A percentile compares a stretch with the other conserved stretches of the same genome.
Evolutionary conservation across 2,797 vertebrate genomes (phyloP).

Genomic region (Poeciliopsis turneri): DNA sequence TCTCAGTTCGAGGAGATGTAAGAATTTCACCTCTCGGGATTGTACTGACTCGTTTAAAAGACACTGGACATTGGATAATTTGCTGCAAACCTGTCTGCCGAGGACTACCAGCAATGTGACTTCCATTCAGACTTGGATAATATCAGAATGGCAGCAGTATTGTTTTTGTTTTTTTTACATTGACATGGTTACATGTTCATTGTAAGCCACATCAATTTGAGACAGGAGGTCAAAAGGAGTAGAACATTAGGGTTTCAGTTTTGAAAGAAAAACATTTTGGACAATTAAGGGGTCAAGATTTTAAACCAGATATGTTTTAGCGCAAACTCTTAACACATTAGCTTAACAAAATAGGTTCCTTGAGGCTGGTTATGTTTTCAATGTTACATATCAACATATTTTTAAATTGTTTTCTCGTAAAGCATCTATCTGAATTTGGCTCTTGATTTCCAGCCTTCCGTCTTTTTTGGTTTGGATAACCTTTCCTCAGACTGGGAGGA

Average conservation of each 20-base stretch:
- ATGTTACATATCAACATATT: neutral
- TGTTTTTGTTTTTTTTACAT: conserved; percentile 4
- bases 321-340: neutral
- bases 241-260: neutral
- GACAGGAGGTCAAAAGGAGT: neutral
- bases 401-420: neutral
- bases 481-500: conserved; percentile 1
- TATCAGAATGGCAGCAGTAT: conserved; percentile 17
- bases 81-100: conserved; percentile 34
- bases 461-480: conserved; percentile 19
- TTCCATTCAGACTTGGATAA: conserved; percentile 21
- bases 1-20: conserved; percentile 2
- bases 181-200: conserved; percentile 10
- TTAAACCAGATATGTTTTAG: neutral
- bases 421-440: neutral
- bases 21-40: conserved; percentile 8
- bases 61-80: conserved; percentile 60
- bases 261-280: neutral
- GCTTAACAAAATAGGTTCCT: neutral
- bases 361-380: neutral
- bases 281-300: neutral
- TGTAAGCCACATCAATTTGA: neutral
- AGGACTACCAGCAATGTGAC: conserved; percentile 17
- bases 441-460: neutral
- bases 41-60: conserved; percentile 53